A percentile compares a stretch with the other conserved stretches of the same genome.
These are phyloP conservation scores for Notocelia uddmanniana DNA, from an alignment of 2,888 invertebrate genomes.

Conservation along the genomic window DNA sequence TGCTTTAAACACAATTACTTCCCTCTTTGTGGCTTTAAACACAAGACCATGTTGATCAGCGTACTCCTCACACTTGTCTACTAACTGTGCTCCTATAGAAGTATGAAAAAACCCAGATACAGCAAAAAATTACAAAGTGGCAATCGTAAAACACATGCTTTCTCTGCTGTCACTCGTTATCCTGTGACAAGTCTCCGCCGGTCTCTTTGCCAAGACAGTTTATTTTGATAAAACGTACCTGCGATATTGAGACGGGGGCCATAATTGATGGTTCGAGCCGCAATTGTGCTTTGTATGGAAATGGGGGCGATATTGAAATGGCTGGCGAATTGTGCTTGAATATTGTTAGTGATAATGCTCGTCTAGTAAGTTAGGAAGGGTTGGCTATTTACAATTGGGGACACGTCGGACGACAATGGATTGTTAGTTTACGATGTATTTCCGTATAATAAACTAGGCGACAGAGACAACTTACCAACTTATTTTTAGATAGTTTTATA, in stretches of 20 bases:
- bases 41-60: too few species aligned
- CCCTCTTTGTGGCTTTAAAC: too few species aligned
- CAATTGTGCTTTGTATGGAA: slow-evolving; percentile 41
- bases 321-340: slow-evolving; percentile 39
- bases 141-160: background rate
- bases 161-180: background rate
- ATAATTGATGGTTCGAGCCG: slow-evolving; percentile 42
- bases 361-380: slow-evolving; percentile 34
- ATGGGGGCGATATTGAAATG: slow-evolving; percentile 44
- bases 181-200: slow-evolving; percentile 18
- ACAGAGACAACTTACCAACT: too few species aligned
- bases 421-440: slow-evolving; percentile 21
- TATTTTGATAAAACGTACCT: slow-evolving; percentile 45
- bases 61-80: too few species aligned
- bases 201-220: slow-evolving; percentile 41
- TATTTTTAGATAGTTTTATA: background rate
- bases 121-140: too few species aligned
- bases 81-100: too few species aligned
- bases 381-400: slow-evolving; percentile 24
- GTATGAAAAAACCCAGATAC: too few species aligned
- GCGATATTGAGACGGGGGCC: slow-evolving; percentile 41
- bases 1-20: too few species aligned
- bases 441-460: background rate
- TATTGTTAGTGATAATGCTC: slow-evolving; percentile 33
- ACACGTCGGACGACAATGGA: background rate